Conservation (phyloP, 2,797 vertebrate species). For the Semotilus atromaculatus region DNA sequence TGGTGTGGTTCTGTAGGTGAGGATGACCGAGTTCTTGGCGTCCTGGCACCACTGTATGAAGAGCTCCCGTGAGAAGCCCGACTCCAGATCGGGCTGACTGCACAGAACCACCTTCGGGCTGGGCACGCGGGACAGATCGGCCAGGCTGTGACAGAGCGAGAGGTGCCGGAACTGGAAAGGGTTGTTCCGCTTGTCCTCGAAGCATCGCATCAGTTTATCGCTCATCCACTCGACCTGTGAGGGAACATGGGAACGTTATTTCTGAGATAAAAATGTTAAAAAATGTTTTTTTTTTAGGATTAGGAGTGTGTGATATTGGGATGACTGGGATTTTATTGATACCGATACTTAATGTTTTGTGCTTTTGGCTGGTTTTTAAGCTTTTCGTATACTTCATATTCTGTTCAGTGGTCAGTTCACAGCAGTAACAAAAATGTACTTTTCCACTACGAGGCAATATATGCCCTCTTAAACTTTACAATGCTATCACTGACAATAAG, state of each 20-base stretch:
- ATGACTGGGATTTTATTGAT: background rate
- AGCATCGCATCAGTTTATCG: conserved; percentile 98
- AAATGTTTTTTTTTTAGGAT: background rate
- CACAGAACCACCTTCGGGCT: conserved; percentile 98
- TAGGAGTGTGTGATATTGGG: background rate
- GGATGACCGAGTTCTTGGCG: conserved; percentile 92
- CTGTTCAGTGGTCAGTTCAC: background rate
- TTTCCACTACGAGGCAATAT: no score
- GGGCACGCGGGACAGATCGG: conserved; percentile 93
- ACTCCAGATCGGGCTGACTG: conserved; percentile 97
- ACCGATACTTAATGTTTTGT: background rate
- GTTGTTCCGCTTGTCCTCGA: conserved; percentile 99
- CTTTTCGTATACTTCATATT: background rate
- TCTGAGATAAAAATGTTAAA: background rate
- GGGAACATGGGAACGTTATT: background rate
- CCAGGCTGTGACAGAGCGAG: conserved; percentile 92
- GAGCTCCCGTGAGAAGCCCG: conserved; percentile 96
- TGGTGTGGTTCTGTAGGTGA: conserved; percentile 97
- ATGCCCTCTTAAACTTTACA: no score
- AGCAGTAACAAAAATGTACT: background rate
- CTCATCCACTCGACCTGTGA: conserved; percentile 99
- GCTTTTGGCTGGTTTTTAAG: background rate
- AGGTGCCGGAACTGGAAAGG: conserved; percentile 98
- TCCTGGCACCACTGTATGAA: conserved; percentile 98
- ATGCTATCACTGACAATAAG: no score